phyloP scores from a whole-genome alignment of 2,797 vertebrate genomes.

The Micromesistius poutassou region DNA sequence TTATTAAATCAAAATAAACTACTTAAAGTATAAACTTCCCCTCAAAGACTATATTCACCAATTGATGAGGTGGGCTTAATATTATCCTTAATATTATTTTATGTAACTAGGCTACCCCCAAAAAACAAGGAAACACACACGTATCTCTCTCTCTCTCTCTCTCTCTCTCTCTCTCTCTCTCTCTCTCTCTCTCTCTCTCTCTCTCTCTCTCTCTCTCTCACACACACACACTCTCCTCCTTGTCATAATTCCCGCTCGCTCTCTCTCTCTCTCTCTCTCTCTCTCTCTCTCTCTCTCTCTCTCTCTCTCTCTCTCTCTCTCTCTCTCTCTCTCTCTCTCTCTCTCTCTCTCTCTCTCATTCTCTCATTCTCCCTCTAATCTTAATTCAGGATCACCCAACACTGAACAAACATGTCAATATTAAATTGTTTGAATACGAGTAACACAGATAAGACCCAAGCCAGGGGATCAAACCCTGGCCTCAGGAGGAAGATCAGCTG shows the following conservation, averaged over 20 bases:
- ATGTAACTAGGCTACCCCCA: too few species aligned
- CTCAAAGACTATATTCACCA: not conserved
- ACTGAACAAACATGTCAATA: not conserved
- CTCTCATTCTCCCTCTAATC: not conserved
- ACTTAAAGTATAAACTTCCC: not conserved
- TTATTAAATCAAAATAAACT: not conserved
- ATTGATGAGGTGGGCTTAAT: not conserved
- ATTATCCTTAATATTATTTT: not conserved
- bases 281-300: slow-evolving; percentile 7
- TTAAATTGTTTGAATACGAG: too few species aligned
- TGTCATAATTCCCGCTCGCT: too few species aligned
- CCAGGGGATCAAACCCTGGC: not conserved
- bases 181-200: slow-evolving; percentile 8
- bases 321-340: not conserved
- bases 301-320: slow-evolving; percentile 9
- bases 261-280: slow-evolving; percentile 3
- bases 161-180: slow-evolving; percentile 9
- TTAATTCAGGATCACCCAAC: not conserved
- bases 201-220: not conserved
- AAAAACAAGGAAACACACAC: not conserved
- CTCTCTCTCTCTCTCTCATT: too few species aligned
- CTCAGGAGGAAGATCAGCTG: too few species aligned
- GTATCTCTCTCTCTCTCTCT: not conserved
- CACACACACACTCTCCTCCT: too few species aligned
- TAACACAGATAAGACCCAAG: not conserved